Base-by-base conservation (phyloP, 64 coral and sea anemone genomes). In the Anthopleura sola region DNA sequence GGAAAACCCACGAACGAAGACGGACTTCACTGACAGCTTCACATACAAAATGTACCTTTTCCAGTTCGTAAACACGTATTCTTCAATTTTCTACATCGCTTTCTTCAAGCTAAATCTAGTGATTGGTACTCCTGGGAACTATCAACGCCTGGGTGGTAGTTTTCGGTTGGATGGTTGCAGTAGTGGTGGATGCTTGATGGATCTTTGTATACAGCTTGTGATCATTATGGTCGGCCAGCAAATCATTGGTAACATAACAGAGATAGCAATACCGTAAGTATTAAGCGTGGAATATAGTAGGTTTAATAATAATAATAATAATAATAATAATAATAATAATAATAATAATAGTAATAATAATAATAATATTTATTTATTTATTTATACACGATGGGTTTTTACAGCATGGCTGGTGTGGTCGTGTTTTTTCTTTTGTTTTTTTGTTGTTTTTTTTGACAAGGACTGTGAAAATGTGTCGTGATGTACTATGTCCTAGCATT, bases 31-130 rank as follows among this genome's bases (percentile, higher is more conserved):
- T 26, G 92, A 98, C 78, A 98, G 95, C 82, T 98, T 98, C 83
- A 98, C 95, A 20, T 93, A 94, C 85, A 98, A 98, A 75, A 98
- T 98, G 96, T 98, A 92, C 37, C 89, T 94, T 1, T 98, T 98
- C 75, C 92, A 98, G 87, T 98, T 98, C 69, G 96, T 98, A n/a
- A 98, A 98, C 83, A 98, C 86, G 0, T 98, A 98, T 78, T 93
- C 95, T 6, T 93, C 95, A 24, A 93, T 98, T 39, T 98, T 98
- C 55, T 94, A 98, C 89, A 93, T 98, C 19, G 95, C 95, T 5
- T 97, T 97, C 81, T 97, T 97, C 55, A 93, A 97, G 75, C 60
- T 93, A 18, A 91, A 85, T 49, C 85, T 91, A 23, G 92, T 98
- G n/a, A 85, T 91, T 68, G 95, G 95, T 0, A 98, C 92, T 21